Conservation (phyloP, 2,888 invertebrate species). For the Oscheius sp. region DNA sequence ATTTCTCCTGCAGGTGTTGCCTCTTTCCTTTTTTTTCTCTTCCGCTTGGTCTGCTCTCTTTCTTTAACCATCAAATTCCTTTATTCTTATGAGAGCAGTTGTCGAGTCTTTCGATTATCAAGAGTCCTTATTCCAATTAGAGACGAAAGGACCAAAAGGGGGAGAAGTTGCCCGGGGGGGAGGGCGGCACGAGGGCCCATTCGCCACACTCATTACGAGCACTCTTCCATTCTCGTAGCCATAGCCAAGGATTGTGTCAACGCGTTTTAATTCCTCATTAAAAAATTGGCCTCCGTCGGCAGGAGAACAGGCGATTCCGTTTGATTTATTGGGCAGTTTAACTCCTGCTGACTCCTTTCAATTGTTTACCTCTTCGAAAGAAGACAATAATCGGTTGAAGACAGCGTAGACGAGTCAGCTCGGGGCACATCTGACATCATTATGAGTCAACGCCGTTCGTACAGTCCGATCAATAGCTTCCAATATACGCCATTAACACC, state of each 20-base stretch:
- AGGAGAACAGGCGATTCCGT: neutral
- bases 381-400: neutral
- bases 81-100: no score
- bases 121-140: neutral
- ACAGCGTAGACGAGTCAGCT: slow-evolving; percentile 10
- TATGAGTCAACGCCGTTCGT: slow-evolving; percentile 21
- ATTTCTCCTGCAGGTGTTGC: neutral
- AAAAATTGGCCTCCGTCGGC: neutral
- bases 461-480: slow-evolving; percentile 17
- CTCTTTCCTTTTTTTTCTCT: neutral
- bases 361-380: neutral
- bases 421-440: slow-evolving; percentile 17
- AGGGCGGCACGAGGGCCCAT: slow-evolving; percentile 21
- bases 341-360: neutral
- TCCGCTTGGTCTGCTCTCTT: neutral
- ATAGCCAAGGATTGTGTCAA: neutral
- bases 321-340: slow-evolving; percentile 25
- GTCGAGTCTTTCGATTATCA: no score
- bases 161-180: slow-evolving; percentile 12
- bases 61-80: neutral
- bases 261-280: neutral
- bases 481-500: neutral
- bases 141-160: neutral
- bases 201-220: slow-evolving; percentile 24
- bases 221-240: slow-evolving; percentile 14